Base-by-base conservation (phyloP, 2,113 vertebrate genomes). In the Mesoclemmys tuberculata region DNA sequence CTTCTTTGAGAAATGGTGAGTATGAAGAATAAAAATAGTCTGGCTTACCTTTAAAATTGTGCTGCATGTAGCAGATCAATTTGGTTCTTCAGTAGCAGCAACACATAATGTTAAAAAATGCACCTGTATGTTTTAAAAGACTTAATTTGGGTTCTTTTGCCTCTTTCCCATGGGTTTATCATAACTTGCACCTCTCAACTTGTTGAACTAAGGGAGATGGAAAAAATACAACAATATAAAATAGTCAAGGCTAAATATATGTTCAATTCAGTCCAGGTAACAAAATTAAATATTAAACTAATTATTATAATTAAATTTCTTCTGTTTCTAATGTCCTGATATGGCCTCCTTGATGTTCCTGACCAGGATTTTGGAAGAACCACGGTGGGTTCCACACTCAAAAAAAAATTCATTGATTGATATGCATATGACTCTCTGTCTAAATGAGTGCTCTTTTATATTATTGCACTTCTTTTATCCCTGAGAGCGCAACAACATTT, bases 401-500 rank as follows among this genome's bases (percentile, higher is more conserved):
- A 24, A 61, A 61, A 61, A 27, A 56, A 3, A 31, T 61, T 31
- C 5, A 31, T 58, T 6, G 5, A 29, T 61, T 61, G 29, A 38
- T 71, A 13, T 38, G 35, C 68, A 38, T 71, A 71, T 38, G 68
- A 16, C 19, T 71, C n/a, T 35, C 58, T 61, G 13, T 27, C 58
- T 61, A 29, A 61, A 31, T 31, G 12, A 61, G 29, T 31, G 22
- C 16, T 80, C 3, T 68, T 92, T 71, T 49, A 38, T 88, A 68
- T 94, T 96, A 52, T 31, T 82, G 31, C 87, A 81, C 81, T 75
- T 82, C 12, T 86, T 95, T 54, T 82, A 41, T 84, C 88, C 27
- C 31, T 29, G 86, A 46, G 22, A 71, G 27, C 27, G 86, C 41
- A 90, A 29, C 6, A 90, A 84, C 41, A 84, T 84, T 88, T 90